A percentile compares a stretch with the other conserved stretches of the same genome.
phyloP scores from a whole-genome alignment of 2,797 vertebrate species.

The Apodemus agrarius region DNA sequence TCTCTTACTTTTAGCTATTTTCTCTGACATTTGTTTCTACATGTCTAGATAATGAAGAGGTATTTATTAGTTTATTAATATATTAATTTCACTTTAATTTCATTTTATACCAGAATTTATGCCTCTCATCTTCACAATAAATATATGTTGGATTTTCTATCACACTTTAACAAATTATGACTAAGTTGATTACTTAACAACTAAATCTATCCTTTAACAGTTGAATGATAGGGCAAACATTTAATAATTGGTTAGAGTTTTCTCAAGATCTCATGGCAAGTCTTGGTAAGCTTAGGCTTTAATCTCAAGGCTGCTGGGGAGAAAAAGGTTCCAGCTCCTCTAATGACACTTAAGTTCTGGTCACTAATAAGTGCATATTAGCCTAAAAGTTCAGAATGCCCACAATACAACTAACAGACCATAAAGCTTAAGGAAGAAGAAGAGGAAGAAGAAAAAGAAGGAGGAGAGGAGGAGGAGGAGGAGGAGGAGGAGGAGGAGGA shows the following conservation, averaged over 20 bases:
- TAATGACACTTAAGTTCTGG: not conserved
- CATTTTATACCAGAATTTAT: not conserved
- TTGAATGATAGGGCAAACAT: not conserved
- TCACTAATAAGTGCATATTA: not conserved
- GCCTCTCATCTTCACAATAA: not conserved
- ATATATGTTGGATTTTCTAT: not conserved
- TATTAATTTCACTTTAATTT: constrained; percentile 27
- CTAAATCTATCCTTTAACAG: not conserved
- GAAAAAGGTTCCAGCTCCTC: not conserved
- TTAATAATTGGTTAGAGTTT: not conserved
- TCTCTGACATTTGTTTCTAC: not conserved
- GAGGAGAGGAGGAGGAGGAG: no score
- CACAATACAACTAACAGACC: no score
- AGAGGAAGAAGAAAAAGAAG: no score
- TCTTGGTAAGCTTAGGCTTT: not conserved
- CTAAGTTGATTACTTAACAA: not conserved
- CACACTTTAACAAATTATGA: not conserved
- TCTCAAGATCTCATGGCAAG: not conserved
- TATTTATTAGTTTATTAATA: constrained; percentile 19
- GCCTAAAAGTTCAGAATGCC: no score
- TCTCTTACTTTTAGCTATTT: not conserved
- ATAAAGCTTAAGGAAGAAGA: no score
- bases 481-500: no score
- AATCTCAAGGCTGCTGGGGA: not conserved
- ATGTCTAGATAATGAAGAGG: not conserved